Evolutionary conservation across 2,797 vertebrate genomes (phyloP), one percentile per base, ranked within the genome.

Genomic region (Girardinus metallicus): DNA sequence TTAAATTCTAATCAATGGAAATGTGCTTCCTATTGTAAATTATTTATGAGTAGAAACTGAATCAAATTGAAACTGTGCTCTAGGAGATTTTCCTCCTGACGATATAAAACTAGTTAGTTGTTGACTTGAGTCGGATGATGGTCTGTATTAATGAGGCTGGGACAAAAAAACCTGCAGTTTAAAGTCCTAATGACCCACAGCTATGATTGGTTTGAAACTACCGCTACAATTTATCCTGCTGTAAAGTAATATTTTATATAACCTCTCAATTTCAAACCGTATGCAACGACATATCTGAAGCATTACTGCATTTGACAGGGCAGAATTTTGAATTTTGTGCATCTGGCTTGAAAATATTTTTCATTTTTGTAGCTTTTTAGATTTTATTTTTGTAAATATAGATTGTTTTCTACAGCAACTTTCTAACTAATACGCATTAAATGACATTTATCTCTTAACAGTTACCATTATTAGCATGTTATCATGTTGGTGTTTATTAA

Each of bases 1-100:
- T 39, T 62, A 12, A 68, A 16, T 73, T 29, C 36, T 39, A 49
- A 74, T 72, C 13, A 62, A 13, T 78, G 68, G 36, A 55, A 68
- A 71, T 71, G 23, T 71, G 68, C 13, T 29, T n/a, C 39, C 29
- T 31, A 41, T 39, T 39, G 13, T 2, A 16, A 41, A 18, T n/a
- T 18, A 62, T 77, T 51, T 41, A 39, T 70, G 34, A 29, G 41
- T 18, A 10, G 62, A 77, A 68, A 49, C 44, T 13, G 44, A 49
- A n/a, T 55, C 13, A 15, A 51, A 23, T 7, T 26, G 66, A 68
- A 41, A 26, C 4, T 43, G 36, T 68, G 23, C 39, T 43, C 39
- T 1, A 43, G 41, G 13, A 44, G 41, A 29, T 71, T 41, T 41
- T 71, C 68, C 23, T 71, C 41, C 41, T 43, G 39, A 44, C 0